phyloP scores from a whole-genome alignment of 2,888 invertebrate species.

The Agonopterix arenella region DNA sequence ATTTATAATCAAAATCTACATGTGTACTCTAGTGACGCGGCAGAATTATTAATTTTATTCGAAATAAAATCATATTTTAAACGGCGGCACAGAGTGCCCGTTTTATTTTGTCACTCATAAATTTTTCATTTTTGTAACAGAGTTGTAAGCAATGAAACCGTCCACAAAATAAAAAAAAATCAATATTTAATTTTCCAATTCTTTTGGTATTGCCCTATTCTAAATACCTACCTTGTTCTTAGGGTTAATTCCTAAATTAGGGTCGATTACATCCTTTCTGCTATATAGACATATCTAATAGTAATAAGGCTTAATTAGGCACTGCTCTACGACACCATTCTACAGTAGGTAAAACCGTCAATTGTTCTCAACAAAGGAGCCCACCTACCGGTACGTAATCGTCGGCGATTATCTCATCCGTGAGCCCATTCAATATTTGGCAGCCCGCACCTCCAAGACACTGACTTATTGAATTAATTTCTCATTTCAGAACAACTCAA shows the following conservation, averaged over 20 bases:
- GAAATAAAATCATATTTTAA: constrained; percentile 3
- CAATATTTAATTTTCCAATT: too few relatives aligned
- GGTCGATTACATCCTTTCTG: too few relatives aligned
- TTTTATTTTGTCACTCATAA: too few relatives aligned
- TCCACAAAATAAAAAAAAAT: too few relatives aligned
- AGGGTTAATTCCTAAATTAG: too few relatives aligned
- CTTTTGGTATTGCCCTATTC: too few relatives aligned
- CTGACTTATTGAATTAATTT: constrained; percentile 31
- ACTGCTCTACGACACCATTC: constrained; percentile 7
- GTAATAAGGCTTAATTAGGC: constrained; percentile 15
- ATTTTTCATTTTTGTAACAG: too few relatives aligned
- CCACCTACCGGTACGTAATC: constrained; percentile 11
- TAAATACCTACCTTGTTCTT: too few relatives aligned
- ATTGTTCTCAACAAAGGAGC: constrained; percentile 18
- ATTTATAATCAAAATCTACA: constrained; percentile 3
- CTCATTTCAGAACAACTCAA: constrained; percentile 22
- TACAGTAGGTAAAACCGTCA: not conserved
- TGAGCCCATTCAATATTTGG: constrained; percentile 5
- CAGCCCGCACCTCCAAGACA: not conserved
- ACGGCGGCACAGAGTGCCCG: not conserved
- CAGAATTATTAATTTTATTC: too few relatives aligned
- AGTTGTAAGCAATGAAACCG: too few relatives aligned
- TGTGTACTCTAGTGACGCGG: too few relatives aligned
- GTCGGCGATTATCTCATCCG: constrained; percentile 16
- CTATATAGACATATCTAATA: too few relatives aligned